These are phyloP conservation scores for Phalanger gymnotis DNA, from an alignment of 2,797 vertebrate species.

Conservation along the genomic window DNA sequence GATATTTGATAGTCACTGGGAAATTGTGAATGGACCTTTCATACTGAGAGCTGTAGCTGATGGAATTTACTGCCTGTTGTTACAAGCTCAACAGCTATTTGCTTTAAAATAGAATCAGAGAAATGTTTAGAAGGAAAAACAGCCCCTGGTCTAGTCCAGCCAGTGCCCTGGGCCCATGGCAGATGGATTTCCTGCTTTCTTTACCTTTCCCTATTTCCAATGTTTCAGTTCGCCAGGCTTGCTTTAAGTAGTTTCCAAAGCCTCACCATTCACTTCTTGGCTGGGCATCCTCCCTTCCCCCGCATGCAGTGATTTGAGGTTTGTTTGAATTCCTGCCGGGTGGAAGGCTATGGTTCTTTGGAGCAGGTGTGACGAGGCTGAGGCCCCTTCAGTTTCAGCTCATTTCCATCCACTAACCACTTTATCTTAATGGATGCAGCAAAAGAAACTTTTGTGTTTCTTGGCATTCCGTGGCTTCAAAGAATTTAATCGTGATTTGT, in stretches of 20 bases:
- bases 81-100: not conserved
- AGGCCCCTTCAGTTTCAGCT: constrained; percentile 82
- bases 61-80: not conserved
- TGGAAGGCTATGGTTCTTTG: constrained; percentile 80
- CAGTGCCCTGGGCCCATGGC: not conserved
- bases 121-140: constrained; percentile 50
- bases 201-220: constrained; percentile 70
- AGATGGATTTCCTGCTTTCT: constrained; percentile 57
- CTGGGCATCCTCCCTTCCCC: constrained; percentile 75
- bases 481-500: constrained; percentile 87
- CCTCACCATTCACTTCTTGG: constrained; percentile 77
- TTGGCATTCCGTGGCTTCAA: constrained; percentile 86
- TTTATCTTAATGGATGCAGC: constrained; percentile 85
- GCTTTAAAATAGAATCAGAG: constrained; percentile 38
- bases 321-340: constrained; percentile 82
- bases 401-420: constrained; percentile 86
- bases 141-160: constrained; percentile 16
- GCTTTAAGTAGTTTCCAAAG: constrained; percentile 76
- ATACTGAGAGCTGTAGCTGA: not conserved
- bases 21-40: not conserved
- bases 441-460: constrained; percentile 87
- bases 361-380: constrained; percentile 84
- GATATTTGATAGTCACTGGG: not conserved
- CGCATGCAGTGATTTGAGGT: constrained; percentile 74
- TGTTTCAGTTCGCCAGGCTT: constrained; percentile 65